Evolutionary conservation across 2,113 vertebrate species (phyloP).

Genomic region (Erinaceus europaeus): DNA sequence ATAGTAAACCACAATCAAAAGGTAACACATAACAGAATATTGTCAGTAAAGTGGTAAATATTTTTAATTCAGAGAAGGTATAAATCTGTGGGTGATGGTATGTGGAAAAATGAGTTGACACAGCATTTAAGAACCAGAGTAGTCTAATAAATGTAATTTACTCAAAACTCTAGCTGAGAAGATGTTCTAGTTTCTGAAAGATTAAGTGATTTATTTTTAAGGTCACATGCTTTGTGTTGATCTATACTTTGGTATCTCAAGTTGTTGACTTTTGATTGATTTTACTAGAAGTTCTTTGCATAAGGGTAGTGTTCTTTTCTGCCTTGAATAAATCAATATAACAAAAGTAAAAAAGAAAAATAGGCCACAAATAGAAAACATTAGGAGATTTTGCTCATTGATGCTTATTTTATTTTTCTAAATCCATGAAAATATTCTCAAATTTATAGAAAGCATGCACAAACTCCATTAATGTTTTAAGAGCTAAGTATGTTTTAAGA

Average conservation of each 20-base stretch:
- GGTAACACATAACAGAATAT: not conserved
- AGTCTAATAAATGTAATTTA: not conserved
- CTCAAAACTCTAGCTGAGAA: not conserved
- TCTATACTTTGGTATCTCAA: not conserved
- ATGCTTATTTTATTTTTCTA: not conserved
- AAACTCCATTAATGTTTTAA: not conserved
- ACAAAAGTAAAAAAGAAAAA: not conserved
- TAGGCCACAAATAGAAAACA: not conserved
- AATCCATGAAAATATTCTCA: not conserved
- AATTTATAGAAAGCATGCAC: not conserved
- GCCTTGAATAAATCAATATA: not conserved
- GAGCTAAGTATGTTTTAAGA: not conserved
- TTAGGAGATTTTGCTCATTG: not conserved
- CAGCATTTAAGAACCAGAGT: not conserved
- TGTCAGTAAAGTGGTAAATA: not conserved
- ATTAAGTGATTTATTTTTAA: conserved; percentile 25
- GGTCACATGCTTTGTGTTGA: not conserved
- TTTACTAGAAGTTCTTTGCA: not conserved
- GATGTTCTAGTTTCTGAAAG: not conserved
- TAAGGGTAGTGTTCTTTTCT: not conserved
- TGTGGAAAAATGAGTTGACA: not conserved
- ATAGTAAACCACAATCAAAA: not conserved
- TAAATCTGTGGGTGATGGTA: not conserved
- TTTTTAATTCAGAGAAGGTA: not conserved
- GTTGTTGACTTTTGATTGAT: not conserved